Base-by-base conservation (phyloP, 2,113 vertebrate species). In the rabbit (Oryctolagus cuniculus) region DNA sequence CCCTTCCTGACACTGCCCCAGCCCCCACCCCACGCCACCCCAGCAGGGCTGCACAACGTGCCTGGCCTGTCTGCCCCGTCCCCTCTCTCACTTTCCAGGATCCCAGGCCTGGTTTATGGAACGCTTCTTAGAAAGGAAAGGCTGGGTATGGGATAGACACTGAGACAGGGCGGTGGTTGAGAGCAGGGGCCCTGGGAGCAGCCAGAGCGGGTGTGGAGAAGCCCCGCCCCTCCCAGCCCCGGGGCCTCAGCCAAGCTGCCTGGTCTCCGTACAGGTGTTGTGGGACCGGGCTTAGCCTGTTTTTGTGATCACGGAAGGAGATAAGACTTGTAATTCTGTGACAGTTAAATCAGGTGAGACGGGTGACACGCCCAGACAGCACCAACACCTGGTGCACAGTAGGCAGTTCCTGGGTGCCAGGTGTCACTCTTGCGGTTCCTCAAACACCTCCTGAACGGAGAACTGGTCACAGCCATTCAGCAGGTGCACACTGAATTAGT, bases 401-500 rank as follows among this genome's bases (percentile, higher is more conserved):
- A 25, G 80, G 38, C 25, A 15, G 9, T 27, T 24, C 66, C n/a
- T 16, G 44, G 10, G 5, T 12, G 27, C 19, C 17, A 12, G 55
- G 53, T 21, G 27, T 15, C 29, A 7, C 24, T 55, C 31, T 16
- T 49, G 22, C 21, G 12, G 2, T 15, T 67, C 70, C 34, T 25
- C 58, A 70, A 70, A 86, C 72, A 21, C 34, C 24, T 51, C 44
- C 66, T 24, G 2, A 1, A 36, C 17, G 73, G 58, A 79, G 63
- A 61, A 29, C 1, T 51, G 61, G 21, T 22, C 49, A 34, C n/a
- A 53, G 53, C n/a, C 36, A 74, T 19, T 38, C 77, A 22, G 3
- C 22, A 67, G 34, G 5, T 1, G 6, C 2, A 10, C 16, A n/a
- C 0, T 19, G 64, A 78, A 24, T 15, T 44, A 44, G 34, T 5